Evolutionary conservation across 1,140 invertebrate genomes (phyloP).

Genomic region (Brevipalpus yothersi): DNA sequence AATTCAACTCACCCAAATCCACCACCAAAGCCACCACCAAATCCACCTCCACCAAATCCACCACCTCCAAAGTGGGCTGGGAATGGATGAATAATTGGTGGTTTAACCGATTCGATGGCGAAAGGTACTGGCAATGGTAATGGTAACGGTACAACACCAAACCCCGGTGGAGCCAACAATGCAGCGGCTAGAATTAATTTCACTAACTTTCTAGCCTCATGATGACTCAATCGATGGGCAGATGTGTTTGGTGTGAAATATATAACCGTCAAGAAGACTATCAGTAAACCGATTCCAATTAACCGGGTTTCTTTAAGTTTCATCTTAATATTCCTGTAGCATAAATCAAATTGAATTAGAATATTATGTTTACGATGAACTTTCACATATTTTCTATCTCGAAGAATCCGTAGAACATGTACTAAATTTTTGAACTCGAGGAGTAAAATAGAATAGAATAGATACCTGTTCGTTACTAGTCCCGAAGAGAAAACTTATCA

Average conservation of each 20-base stretch:
- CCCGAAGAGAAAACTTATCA: no score
- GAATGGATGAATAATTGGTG: not conserved
- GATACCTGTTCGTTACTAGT: no score
- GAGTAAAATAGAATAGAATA: no score
- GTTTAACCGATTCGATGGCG: not conserved
- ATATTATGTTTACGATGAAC: no score
- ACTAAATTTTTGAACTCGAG: no score
- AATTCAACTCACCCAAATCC: not conserved
- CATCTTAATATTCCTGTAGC: no score
- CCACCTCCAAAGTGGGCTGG: not conserved
- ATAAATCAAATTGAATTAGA: no score
- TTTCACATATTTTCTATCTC: no score
- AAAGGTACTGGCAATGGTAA: conserved; percentile 1
- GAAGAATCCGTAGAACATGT: no score
- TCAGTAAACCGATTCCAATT: not conserved
- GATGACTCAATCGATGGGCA: not conserved
- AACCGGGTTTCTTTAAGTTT: no score
- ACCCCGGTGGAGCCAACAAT: not conserved
- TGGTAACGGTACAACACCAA: not conserved
- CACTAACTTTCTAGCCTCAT: not conserved
- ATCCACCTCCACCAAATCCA: not conserved
- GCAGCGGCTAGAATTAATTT: not conserved
- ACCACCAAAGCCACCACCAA: not conserved
- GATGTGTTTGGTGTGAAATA: not conserved
- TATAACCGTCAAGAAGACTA: not conserved